These are phyloP conservation scores for Crotalus helleri DNA, from an alignment of 2,113 vertebrate species.

Conservation along the genomic window DNA sequence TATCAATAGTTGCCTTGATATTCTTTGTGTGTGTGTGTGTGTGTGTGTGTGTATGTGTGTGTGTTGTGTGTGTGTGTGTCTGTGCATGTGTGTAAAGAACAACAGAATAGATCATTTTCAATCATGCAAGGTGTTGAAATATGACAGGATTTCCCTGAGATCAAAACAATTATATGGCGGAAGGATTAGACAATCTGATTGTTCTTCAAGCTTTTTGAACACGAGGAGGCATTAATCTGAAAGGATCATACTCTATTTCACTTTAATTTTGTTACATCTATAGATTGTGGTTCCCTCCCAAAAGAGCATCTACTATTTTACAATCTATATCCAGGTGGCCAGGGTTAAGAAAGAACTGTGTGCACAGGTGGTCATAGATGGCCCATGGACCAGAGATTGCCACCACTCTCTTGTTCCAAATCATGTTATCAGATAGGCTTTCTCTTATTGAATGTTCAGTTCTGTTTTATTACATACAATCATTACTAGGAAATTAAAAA, in stretches of 20 bases:
- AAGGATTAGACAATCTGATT: neutral
- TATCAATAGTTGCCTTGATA: neutral
- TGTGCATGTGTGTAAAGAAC: neutral
- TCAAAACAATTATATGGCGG: neutral
- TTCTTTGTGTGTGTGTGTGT: neutral
- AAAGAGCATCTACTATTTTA: neutral
- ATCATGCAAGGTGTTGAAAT: neutral
- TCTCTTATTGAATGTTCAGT: neutral
- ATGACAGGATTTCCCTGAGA: neutral
- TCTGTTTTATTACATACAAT: conserved; percentile 7
- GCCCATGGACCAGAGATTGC: neutral
- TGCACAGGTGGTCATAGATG: neutral
- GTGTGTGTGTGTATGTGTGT: neutral
- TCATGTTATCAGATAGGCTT: neutral
- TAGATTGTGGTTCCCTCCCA: neutral
- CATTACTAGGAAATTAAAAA: neutral
- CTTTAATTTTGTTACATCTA: neutral
- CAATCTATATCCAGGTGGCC: neutral
- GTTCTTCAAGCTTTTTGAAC: neutral
- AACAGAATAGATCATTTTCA: neutral
- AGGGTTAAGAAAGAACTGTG: neutral
- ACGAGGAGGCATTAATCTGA: neutral
- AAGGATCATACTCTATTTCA: neutral
- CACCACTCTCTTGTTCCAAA: neutral
- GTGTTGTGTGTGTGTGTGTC: neutral